Conservation (phyloP, 2,797 vertebrate genomes). For the Tadarida brasiliensis region DNA sequence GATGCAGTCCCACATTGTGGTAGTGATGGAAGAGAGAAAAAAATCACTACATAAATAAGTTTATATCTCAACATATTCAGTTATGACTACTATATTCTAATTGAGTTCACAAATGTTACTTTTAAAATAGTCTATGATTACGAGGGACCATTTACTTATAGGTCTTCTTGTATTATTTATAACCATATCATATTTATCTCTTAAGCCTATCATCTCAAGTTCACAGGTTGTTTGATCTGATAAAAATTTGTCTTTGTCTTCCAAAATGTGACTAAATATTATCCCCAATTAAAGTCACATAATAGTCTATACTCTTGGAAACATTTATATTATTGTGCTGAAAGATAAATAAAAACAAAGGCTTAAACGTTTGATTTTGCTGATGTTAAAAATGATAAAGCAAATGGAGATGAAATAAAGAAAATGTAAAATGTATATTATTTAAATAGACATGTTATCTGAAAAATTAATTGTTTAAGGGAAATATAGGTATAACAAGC, state of each 20-base stretch:
- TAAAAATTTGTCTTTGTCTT: conserved; percentile 30
- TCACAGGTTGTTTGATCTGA: not conserved
- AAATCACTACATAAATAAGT: not conserved
- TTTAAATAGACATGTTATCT: not conserved
- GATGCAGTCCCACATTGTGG: not conserved
- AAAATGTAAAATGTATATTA: not conserved
- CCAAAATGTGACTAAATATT: conserved; percentile 13
- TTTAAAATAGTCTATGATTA: conserved; percentile 24
- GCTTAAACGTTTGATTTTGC: not conserved
- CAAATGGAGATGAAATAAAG: not conserved
- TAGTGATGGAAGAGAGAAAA: not conserved
- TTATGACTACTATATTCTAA: not conserved
- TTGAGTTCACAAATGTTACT: not conserved
- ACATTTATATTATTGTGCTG: not conserved
- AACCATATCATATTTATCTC: not conserved
- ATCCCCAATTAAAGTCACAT: not conserved
- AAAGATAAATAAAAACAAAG: not conserved
- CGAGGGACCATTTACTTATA: not conserved
- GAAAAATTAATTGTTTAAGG: not conserved
- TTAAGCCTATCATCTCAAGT: not conserved
- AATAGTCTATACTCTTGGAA: not conserved
- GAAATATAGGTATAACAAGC: not conserved
- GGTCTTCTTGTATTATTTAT: not conserved
- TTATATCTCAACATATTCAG: not conserved
- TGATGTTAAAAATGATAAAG: not conserved